phyloP scores from a whole-genome alignment of 2,113 vertebrate genomes.

The Myxocyprinus asiaticus region DNA sequence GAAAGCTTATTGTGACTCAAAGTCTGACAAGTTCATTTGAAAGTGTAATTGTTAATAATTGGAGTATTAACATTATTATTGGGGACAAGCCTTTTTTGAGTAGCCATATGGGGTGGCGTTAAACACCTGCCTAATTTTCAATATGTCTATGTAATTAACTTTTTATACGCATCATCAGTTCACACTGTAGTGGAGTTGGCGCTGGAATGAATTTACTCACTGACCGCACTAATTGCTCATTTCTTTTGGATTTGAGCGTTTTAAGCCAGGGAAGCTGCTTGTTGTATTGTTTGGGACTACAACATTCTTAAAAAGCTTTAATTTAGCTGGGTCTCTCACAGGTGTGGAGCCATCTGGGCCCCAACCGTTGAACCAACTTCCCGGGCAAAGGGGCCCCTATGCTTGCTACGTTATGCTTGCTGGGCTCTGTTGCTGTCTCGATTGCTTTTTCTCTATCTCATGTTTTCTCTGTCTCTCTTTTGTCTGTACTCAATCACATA shows the following conservation, averaged over 20 bases:
- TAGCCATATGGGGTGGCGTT: slow-evolving; percentile 45
- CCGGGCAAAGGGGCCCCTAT: slow-evolving; percentile 51
- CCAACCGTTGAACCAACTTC: slow-evolving; percentile 70
- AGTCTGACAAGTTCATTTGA: slow-evolving; percentile 34
- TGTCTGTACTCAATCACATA: not conserved
- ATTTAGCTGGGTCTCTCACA: slow-evolving; percentile 58
- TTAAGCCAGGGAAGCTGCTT: slow-evolving; percentile 27
- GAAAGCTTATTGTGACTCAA: slow-evolving; percentile 34
- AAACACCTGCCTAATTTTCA: slow-evolving; percentile 45
- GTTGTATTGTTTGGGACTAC: slow-evolving; percentile 16
- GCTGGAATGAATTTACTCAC: slow-evolving; percentile 35
- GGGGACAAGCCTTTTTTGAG: slow-evolving; percentile 34
- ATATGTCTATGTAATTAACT: not conserved
- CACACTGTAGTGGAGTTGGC: slow-evolving; percentile 4
- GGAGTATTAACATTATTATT: slow-evolving; percentile 30
- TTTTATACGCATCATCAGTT: slow-evolving; percentile 33
- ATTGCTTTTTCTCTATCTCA: slow-evolving; percentile 6
- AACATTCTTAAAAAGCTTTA: slow-evolving; percentile 47
- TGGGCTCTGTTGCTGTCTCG: slow-evolving; percentile 34
- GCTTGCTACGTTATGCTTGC: not conserved
- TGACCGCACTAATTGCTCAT: slow-evolving; percentile 28
- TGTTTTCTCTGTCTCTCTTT: not conserved
- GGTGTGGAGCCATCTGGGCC: slow-evolving; percentile 72
- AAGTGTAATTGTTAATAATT: slow-evolving; percentile 52
- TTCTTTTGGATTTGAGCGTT: slow-evolving; percentile 5